Base-by-base conservation (phyloP, 1,140 invertebrate species). In the Melitaea cinxia region DNA sequence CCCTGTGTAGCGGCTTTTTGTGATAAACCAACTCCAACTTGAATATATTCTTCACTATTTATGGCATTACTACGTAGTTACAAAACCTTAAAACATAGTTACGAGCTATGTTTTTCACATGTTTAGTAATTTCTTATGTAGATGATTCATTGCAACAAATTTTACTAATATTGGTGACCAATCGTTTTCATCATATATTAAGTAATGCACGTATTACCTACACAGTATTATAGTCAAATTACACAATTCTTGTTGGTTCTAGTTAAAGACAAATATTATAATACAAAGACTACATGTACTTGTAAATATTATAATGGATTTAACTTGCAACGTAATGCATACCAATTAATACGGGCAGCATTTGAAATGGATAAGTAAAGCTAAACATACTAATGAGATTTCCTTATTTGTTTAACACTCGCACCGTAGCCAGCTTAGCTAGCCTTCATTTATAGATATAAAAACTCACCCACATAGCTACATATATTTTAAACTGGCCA, bases 1-100 rank as follows among this genome's bases (percentile, higher is more conserved):
- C 59, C 59, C 39, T 12, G 45, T 26, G 9, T 23, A 37, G 24
- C 14, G 30, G 58, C 49, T 60, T 52, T 60, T 47, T 47, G 42
- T 26, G 45, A 37, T 37, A 60, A 33, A 30, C 28, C 37, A 14
- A 12, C 1, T 59, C 26, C 39, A 47, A 30, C 57, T 45, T 6
- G 26, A 23, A 33, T 33, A 1, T 4, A 6, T 33, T 6, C 1
- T 33, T 33, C 30, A 33, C 30, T 33, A 10, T 33, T 33, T 33
- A 33, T 9, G 47, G 12, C 23, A 21, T 12, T 7, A 15, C 37
- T 6, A 12, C 7, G 10, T 33, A 2, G 30, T 33, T 33, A 30
- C 7, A 30, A 9, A 33, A 33, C 9, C 30, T 33, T 12, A 3
- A 28, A 4, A 28, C 26, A 28, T 28, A 28, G 7, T 4, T 4